Evolutionary conservation across 2,797 vertebrate species (phyloP), one percentile per base, ranked within the genome.

Genomic region (Avahi laniger): DNA sequence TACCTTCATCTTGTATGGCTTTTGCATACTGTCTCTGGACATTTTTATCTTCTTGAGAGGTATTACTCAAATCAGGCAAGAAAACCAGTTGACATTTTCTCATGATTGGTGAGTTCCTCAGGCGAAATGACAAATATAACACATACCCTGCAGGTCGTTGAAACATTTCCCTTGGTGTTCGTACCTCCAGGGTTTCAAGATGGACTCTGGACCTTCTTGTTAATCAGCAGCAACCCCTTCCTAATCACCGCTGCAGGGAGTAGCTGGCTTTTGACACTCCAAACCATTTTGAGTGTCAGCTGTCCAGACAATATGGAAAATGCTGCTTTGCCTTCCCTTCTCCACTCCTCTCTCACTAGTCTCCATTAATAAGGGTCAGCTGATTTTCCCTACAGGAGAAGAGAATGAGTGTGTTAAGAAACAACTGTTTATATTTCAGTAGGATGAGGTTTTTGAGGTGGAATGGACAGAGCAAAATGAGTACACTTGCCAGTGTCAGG

Each of bases 91-190:
- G 82, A 79, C 72, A 95, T 92, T 97, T 96, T 91, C 78, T 85
- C 28, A 14, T 95, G 95, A 97, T 90, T 95, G 92, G 84, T 89
- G 52, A 94, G 50, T 33, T 97, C 85, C 94, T 89, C 48, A 52
- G 92, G 91, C 96, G 88, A 92, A 46, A 90, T 88, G 75, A 93
- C 22, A 94, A 92, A 92, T 95, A 86, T 75, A 96, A 76, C 38
- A 88, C 22, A 85, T 85, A 13, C 65, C 86, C 80, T 87, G 50
- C 6, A 78, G 89, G 76, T 50, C 1, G 0, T 67, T 52, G 65
- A 81, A 90, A 91, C 22, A 83, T 57, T 59, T 82, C 57, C 81
- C 54, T 96, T 9, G 0, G 1, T 92, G 38, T 75, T 93, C 61
- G 28, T 79, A 59, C 43, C 54, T 90, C 76, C 38, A 33, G 81